Evolutionary conservation across 2,888 invertebrate genomes (phyloP), one percentile per base, ranked within the genome.

Genomic region (Ellobium chinense): DNA sequence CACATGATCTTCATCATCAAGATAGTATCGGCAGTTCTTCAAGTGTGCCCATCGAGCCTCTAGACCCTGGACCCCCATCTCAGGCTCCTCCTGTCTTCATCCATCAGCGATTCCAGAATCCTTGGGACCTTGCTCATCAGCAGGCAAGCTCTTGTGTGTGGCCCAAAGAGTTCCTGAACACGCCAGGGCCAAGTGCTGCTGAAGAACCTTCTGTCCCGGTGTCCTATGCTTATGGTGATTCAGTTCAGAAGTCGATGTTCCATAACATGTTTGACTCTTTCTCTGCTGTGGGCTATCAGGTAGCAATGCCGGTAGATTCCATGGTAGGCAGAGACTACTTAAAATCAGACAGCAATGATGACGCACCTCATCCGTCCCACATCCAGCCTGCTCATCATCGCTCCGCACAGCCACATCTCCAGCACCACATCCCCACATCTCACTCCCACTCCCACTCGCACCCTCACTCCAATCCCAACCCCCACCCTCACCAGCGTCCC

Each of bases 111-210:
- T 78, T 78, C 36, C 73, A 73, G 36, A 68, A 62, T 39, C 80
- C 80, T 0, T 80, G 80, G 80, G 74, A 68, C 7, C 14, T 68
- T 3, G 24, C 36, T 39, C 60, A 62, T 7, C 80, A 80, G 34
- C 74, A 70, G 79, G 24, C 72, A 18, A 31, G 56, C 24, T 60
- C 80, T 1, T 80, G 80, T 27, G 68, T 73, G 4, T 69, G 78
- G 68, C n/a, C 72, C 27, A 80, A 80, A 31, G 80, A 80, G 5
- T 74, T 80, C 21, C n/a, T 80, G 34, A 60, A n/a, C 54, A 21
- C 80, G n/a, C 27, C 66, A 21, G 56, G 27, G 0, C 36, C 36
- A 2, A 34, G 72, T 7, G 34, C 31, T 3, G 37, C 27, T 12
- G 74, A 74, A 39, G 80, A 74, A 21, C 14, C 31, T 3, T 31